Percentiles rank a stretch among this genome's conserved stretches.
These are phyloP conservation scores for Smithornis capensis DNA, from an alignment of 2,113 vertebrate species.

Conservation along the genomic window DNA sequence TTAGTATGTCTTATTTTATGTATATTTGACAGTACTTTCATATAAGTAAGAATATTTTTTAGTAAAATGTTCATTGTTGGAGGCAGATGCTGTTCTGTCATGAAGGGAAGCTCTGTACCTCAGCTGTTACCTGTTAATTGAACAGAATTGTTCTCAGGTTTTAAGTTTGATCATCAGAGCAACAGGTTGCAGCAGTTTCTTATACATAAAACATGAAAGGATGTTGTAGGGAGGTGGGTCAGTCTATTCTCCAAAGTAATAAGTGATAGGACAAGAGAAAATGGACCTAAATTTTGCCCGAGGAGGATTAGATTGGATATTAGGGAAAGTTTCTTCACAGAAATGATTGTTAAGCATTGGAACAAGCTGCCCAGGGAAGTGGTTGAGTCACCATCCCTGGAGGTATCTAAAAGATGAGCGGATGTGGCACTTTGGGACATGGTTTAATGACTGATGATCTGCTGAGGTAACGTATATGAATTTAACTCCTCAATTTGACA, in stretches of 20 bases:
- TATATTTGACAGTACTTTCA: not conserved
- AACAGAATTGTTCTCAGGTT: not conserved
- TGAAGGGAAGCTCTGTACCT: not conserved
- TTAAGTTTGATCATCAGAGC: not conserved
- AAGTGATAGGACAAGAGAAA: not conserved
- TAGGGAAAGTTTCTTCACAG: not conserved
- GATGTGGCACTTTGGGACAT: not conserved
- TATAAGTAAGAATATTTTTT: not conserved
- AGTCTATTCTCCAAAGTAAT: not conserved
- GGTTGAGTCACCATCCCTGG: not conserved
- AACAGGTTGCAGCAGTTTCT: not conserved
- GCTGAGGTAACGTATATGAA: not conserved
- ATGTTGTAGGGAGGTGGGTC: not conserved
- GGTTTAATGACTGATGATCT: not conserved
- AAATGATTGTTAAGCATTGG: not conserved
- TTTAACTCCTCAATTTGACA: not conserved
- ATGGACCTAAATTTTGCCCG: not conserved
- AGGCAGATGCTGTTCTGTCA: not conserved
- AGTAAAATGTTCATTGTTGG: not conserved
- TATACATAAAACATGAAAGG: not conserved
- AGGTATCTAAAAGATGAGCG: not conserved
- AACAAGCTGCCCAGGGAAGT: not conserved
- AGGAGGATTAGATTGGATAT: not conserved
- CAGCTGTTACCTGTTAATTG: not conserved
- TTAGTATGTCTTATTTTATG: not conserved